phyloP scores from a whole-genome alignment of 2,888 invertebrate genomes.

The Lasius platythorax region DNA sequence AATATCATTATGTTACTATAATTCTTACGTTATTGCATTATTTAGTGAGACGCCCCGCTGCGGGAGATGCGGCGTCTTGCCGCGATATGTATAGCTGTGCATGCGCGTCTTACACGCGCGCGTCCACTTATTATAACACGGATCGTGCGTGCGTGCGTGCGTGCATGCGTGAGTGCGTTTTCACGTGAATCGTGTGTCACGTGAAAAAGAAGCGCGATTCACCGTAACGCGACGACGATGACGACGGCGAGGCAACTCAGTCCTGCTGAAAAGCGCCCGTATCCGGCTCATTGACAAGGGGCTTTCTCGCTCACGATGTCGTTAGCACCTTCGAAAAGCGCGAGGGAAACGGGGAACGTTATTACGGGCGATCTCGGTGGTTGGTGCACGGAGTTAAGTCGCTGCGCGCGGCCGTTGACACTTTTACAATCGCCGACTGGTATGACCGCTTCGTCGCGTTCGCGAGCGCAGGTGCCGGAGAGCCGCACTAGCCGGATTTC shows the following conservation, averaged over 20 bases:
- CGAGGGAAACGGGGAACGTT: conserved; percentile 7
- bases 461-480: conserved; percentile 64
- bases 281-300: conserved; percentile 18
- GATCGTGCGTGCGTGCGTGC: conserved; percentile 61
- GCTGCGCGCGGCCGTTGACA: conserved; percentile 58
- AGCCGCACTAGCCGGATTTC: conserved; percentile 54
- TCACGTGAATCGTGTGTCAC: conserved; percentile 47
- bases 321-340: conserved; percentile 40
- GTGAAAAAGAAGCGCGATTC: conserved; percentile 62
- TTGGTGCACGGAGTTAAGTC: conserved; percentile 34
- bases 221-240: conserved; percentile 36
- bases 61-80: conserved; percentile 79
- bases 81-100: conserved; percentile 64
- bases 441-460: conserved; percentile 64
- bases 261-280: neutral
- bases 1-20: conserved; percentile 85
- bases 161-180: conserved; percentile 62
- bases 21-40: conserved; percentile 85
- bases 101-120: conserved; percentile 63
- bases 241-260: neutral
- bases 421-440: conserved; percentile 64
- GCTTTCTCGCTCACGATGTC: neutral
- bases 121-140: conserved; percentile 67
- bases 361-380: conserved; percentile 38
- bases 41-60: conserved; percentile 83